These are phyloP conservation scores for Exephanes ischioxanthus DNA, from an alignment of 2,888 invertebrate species.

Conservation along the genomic window DNA sequence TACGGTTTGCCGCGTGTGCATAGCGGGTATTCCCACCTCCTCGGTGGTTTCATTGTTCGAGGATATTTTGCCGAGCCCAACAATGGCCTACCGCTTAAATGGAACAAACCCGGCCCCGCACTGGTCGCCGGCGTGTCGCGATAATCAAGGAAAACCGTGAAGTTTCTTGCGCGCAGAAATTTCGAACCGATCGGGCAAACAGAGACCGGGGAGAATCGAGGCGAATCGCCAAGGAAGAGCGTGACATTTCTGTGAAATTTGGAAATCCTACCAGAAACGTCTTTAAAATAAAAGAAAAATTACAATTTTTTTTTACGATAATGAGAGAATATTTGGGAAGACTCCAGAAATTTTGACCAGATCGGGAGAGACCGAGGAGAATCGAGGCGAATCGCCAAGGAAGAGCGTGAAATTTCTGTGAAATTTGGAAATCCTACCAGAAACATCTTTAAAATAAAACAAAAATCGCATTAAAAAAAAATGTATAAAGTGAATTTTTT, in stretches of 20 bases:
- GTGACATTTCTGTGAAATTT: not conserved
- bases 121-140: constrained; percentile 5
- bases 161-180: not conserved
- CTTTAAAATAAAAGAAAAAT: no score
- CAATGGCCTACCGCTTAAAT: constrained; percentile 22
- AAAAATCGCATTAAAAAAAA: no score
- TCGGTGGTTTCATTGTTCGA: constrained; percentile 15
- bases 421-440: not conserved
- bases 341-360: not conserved
- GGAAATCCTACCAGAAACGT: no score
- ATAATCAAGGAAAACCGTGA: constrained; percentile 18
- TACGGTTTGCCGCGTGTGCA: constrained; percentile 19
- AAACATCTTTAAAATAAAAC: no score
- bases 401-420: not conserved
- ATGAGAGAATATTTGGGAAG: no score
- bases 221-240: not conserved
- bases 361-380: no score
- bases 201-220: not conserved
- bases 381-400: no score
- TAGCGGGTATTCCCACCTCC: constrained; percentile 13
- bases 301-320: no score
- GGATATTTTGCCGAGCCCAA: not conserved
- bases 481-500: no score
- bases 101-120: constrained; percentile 1
- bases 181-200: not conserved